These are phyloP conservation scores for Anneissia japonica DNA, from an alignment of 35 echinoderm and acorn worm species.

Conservation along the genomic window DNA sequence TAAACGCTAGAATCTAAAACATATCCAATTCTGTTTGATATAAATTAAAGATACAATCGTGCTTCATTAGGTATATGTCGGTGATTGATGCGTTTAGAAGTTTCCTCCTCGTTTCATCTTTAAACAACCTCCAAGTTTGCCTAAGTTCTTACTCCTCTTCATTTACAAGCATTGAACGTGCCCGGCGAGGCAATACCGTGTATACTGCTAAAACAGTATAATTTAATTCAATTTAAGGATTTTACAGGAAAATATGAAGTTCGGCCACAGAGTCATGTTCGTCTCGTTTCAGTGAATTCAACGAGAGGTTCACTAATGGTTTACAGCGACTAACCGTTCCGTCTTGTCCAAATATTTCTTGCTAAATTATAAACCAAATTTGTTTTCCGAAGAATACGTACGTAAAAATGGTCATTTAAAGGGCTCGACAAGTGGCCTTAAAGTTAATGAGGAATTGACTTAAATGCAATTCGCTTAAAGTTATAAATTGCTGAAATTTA, in stretches of 20 bases:
- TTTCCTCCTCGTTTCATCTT: background rate
- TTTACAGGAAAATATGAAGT: background rate
- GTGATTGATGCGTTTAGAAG: background rate
- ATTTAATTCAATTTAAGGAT: background rate
- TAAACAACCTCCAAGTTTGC: background rate
- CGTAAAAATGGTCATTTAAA: background rate
- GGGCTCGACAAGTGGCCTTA: no score
- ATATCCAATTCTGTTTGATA: background rate
- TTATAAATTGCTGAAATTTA: no score
- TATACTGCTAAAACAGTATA: background rate
- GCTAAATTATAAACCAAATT: background rate
- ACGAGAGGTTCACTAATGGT: background rate
- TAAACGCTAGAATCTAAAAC: background rate
- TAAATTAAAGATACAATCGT: background rate
- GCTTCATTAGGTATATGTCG: background rate
- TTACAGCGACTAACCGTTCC: background rate
- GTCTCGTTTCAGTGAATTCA: background rate
- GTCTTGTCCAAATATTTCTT: background rate
- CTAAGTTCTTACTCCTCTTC: background rate
- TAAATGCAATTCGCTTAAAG: no score
- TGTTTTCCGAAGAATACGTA: background rate
- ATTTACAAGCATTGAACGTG: background rate
- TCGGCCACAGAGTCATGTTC: background rate
- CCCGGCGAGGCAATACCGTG: background rate
- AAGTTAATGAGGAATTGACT: no score